Evolutionary conservation across 2,113 vertebrate genomes (phyloP), one percentile per base, ranked within the genome.

Genomic region (Trematocara marginatum): DNA sequence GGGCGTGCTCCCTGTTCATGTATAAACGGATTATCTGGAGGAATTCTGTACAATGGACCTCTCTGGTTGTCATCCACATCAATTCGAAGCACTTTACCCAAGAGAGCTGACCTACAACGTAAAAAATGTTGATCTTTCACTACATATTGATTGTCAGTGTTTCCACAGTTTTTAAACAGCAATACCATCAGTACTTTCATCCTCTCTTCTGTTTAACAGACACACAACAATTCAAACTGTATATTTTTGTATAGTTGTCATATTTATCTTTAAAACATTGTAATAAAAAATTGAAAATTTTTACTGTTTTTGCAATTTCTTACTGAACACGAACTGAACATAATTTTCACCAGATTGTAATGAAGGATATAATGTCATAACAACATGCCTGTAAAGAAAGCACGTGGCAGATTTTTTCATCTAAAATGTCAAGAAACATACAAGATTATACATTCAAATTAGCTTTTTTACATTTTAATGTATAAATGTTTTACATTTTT

Each of bases 81-180:
- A 1, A 99, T 97, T 5, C 98, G 97, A 26, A 99, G 97, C 81
- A 97, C 98, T 93, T 99, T 99, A 82, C 98, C 98, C 92, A 99
- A 85, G n/a, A 99, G 95, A 4, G 97, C 84, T 10, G 98, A 99
- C 92, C 98, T 99, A 89, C 4, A 26, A 71, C 3, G 3, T 52
- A 18, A 78, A 1, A 78, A 78, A 12, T 31, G 18, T 49, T 74
- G 6, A 31, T 74, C 42, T 47, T 74, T 74, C 23, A 49, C 42
- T 47, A 47, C 2, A 47, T 1, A 16, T 45, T 74, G 66, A 47
- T 74, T 69, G n/a, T 42, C 12, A 23, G 20, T 23, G 38, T 42
- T 45, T 45, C 38, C 20, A 69, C 64, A 71, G 40, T 16, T 9
- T 18, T 3, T 47, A 49, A 49, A 47, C 40, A 71, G 40, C 40